Evolutionary conservation across 2,888 invertebrate genomes (phyloP), one percentile per base, ranked within the genome.

Genomic region (Platycheirus rosarum): DNA sequence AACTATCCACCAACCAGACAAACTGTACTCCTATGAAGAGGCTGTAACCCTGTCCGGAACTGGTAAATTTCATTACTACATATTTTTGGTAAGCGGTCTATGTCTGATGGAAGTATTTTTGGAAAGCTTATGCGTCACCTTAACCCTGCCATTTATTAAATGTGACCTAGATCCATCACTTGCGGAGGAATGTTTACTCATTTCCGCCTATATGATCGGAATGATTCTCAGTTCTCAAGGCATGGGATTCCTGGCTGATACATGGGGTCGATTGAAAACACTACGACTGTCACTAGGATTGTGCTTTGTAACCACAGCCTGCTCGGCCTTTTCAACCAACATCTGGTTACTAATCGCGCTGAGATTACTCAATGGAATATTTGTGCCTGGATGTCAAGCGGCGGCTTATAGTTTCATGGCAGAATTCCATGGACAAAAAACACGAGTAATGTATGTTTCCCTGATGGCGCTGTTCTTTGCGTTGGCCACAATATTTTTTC

Each of bases 221-320:
- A 93, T 95, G 37, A 93, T 94, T 29, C 86, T 94, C 20, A 96
- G 95, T 62, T 94, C 95, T 0, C 94, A 95, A 89, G 90, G 95
- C 69, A 95, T 96, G 95, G 96, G 97, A 44, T 93, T 94, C 84
- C 88, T 95, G 80, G 95, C 95, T 0, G 97, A 97, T 89, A 93
- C 93, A 0, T 51, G 92, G 71, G 97, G 97, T 0, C 92, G 97
- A 92, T 93, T 16, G 92, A 91, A 23, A 23, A 23, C 23, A 23
- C 6, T 23, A 23, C 23, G 23, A 23, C 6, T 23, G 2, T 23
- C 23, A 4, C 23, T 23, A 23, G 23, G 2, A 4, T 23, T 23
- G 3, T 23, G 23, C 6, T 23, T 23, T 6, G 6, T 23, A 23
- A 23, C 23, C 2, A 23, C 23, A 2, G 23, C 6, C 6, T 23